Evolutionary conservation across 2,113 vertebrate genomes (phyloP).

Genomic region (Plestiodon gilberti): DNA sequence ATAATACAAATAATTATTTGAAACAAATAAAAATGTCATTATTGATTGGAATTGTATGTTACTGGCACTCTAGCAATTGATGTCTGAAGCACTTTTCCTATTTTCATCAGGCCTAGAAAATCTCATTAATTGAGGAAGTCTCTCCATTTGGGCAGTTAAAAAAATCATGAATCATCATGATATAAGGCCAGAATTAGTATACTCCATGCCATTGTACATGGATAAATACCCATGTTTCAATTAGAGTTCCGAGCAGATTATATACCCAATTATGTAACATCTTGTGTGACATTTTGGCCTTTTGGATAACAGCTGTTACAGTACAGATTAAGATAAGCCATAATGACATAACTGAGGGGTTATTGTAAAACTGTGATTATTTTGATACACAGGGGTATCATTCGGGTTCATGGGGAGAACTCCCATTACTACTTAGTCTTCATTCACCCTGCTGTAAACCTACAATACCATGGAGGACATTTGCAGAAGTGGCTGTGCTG

Average conservation of each 20-base stretch:
- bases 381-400: background rate
- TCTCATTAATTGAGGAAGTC: background rate
- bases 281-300: background rate
- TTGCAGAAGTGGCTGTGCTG: background rate
- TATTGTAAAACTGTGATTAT: background rate
- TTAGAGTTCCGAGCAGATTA: background rate
- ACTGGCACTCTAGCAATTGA: background rate
- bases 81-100: background rate
- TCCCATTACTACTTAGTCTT: background rate
- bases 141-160: background rate
- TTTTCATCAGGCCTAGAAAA: background rate
- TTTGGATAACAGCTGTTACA: constrained; percentile 11
- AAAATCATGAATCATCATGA: background rate
- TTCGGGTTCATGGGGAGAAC: background rate
- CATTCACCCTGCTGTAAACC: background rate
- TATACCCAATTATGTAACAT: constrained; percentile 3
- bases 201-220: background rate
- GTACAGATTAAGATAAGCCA: background rate
- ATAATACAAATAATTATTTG: too few species aligned
- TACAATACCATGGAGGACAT: background rate
- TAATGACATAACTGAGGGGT: background rate
- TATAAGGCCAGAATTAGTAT: background rate
- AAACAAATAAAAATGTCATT: background rate
- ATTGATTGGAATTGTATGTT: background rate
- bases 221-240: background rate